These are phyloP conservation scores for Gorsachius magnificus DNA, from an alignment of 2,797 vertebrate species.

Conservation along the genomic window DNA sequence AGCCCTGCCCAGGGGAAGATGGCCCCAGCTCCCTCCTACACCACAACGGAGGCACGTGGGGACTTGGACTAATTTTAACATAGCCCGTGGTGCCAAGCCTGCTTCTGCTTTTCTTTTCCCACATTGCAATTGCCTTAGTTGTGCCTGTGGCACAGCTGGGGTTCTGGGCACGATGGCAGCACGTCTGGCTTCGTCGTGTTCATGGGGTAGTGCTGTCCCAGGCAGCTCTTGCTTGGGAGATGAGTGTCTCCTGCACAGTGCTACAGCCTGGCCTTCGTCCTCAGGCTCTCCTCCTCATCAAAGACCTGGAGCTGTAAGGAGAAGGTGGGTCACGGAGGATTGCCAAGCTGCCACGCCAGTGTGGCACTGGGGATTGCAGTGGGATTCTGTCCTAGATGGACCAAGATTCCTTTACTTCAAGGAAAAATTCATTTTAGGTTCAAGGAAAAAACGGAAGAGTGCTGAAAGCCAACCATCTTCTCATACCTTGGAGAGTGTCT, in stretches of 20 bases:
- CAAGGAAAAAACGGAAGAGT: neutral
- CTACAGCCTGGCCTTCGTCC: neutral
- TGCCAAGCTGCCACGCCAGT: neutral
- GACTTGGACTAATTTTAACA: neutral
- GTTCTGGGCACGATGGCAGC: neutral
- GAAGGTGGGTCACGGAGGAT: neutral
- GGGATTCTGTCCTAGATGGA: neutral
- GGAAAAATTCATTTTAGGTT: neutral
- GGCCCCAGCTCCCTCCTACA: neutral
- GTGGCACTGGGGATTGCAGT: neutral
- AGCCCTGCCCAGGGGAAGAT: neutral
- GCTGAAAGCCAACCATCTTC: neutral
- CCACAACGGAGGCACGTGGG: fast-evolving
- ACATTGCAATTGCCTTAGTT: fast-evolving
- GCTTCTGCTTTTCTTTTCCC: neutral
- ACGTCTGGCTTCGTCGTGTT: fast-evolving
- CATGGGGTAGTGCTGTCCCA: neutral
- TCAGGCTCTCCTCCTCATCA: neutral
- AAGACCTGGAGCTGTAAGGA: neutral
- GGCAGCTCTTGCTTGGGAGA: neutral
- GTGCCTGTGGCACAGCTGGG: neutral
- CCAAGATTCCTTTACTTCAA: neutral
- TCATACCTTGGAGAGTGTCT: neutral
- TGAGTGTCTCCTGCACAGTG: neutral
- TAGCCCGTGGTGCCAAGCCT: neutral